Conservation (phyloP, 2,113 vertebrate genomes). For the Nibea coibor region DNA sequence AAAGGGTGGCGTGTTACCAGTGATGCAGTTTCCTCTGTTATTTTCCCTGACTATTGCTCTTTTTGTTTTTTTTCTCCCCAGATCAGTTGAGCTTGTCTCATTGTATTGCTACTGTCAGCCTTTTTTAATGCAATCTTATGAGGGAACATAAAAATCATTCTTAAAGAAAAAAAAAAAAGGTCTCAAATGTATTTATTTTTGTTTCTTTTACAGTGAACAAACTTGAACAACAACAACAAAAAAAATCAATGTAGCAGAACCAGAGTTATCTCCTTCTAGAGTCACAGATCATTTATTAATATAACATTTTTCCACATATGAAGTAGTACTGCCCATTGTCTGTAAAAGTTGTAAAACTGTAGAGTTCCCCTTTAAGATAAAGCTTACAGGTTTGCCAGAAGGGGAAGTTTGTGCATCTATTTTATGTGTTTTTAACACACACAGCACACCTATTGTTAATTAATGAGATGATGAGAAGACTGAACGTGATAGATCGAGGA, state of each 20-base stretch:
- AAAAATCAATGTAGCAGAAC: no score
- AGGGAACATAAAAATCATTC: conserved; percentile 72
- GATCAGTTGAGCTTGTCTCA: conserved; percentile 47
- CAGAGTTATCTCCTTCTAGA: no score
- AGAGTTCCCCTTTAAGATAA: background rate
- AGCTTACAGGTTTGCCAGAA: background rate
- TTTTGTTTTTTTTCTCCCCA: conserved; percentile 32
- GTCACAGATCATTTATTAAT: no score
- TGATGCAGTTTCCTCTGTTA: conserved; percentile 41
- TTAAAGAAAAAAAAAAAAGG: conserved; percentile 44
- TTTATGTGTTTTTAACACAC: background rate
- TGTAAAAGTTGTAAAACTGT: background rate
- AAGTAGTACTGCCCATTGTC: no score
- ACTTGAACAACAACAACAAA: no score
- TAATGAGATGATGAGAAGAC: background rate
- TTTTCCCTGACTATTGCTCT: conserved; percentile 26
- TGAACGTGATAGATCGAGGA: background rate
- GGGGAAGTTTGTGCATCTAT: background rate
- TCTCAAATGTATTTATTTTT: background rate
- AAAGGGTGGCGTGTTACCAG: conserved; percentile 12
- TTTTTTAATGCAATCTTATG: conserved; percentile 65
- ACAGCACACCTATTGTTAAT: background rate
- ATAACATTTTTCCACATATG: background rate
- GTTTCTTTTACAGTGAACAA: background rate
- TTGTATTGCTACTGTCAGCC: conserved; percentile 60